Evolutionary conservation across 2,113 vertebrate species (phyloP), one percentile per base, ranked within the genome.

Genomic region (Antechinus flavipes): DNA sequence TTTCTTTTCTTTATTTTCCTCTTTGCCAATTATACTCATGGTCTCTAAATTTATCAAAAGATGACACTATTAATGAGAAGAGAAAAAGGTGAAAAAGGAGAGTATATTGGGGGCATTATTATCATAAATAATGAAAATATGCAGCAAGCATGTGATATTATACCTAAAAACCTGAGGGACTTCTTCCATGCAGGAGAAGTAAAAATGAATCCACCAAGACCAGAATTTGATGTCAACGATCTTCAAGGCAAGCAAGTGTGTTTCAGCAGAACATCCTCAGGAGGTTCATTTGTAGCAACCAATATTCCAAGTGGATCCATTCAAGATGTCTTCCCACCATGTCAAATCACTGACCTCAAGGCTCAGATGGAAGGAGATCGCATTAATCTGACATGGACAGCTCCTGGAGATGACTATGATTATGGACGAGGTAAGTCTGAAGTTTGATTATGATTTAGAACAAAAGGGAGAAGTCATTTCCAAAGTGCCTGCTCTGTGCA

Each of bases 281-380:
- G 97, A 93, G 96, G 96, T 58, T 98, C 97, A 95, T 98, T 99
- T 94, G 93, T 94, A 50, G 49, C 97, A 35, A 92, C 25, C 27
- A 42, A 95, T 54, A 1, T 98, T 76, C 54, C 97, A 22, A 0
- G 0, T 25, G 0, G 12, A 30, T 19, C 89, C 6, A 11, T 56
- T 1, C 4, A 54, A 96, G 98, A 98, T 90, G 8, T 54, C 9
- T 98, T 96, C 90, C 98, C 98, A 52, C 98, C 98, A n/a, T 98
- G 97, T 96, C 98, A 97, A 97, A 98, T 99, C 94, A 98, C 95
- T 96, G 98, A 98, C 93, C 98, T 99, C 50, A 95, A 96, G 26
- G 98, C 98, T 35, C 95, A 95, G 91, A 30, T 90, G 22, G 94
- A 97, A 23, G 96, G 96, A 0, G 89, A 98, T 93, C 35, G 90